Base-by-base conservation (phyloP, 2,113 vertebrate genomes). In the Chaetops frenatus region DNA sequence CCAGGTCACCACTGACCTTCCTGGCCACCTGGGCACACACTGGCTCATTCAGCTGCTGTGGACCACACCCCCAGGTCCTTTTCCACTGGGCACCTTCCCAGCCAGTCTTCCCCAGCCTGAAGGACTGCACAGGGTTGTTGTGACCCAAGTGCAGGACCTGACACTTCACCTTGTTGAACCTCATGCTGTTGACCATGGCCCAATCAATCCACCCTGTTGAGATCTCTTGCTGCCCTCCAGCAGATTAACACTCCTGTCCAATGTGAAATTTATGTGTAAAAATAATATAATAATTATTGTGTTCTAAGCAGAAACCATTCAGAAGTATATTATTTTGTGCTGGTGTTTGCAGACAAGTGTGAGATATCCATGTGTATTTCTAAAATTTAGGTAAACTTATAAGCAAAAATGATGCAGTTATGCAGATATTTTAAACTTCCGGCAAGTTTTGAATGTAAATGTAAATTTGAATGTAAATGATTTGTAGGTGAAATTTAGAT, bases 311-410 rank as follows among this genome's bases (percentile, higher is more conserved):
- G 35, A 80, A 91, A n/a, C 25, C 5, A 3, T 23, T 86, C n/a
- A 40, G 40, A 67, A 80, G 36, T 1, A 1, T 1, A 0, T 76
- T 1, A 40, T 21, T 69, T 90, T 2, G 2, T 77, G 15, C 17
- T 50, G 20, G 2, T 69, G 25, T 40, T 92, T 86, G 53, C 23
- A 86, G 42, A 53, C 3, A 77, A 53, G 13, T 42, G 12, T 42
- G 31, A 66, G 70, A 62, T 6, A 5, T 44, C 24, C 27, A 22
- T 42, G 9, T 2, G 0, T 71, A 21, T 57, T 92, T 82, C 15
- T 83, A 65, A 90, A 80, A 53, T 72, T 27, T 23, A 48, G 28
- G 13, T 83, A 57, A 90, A 70, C 25, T 71, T 71, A 27, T 2
- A 0, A 76, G 60, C 16, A 67, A 54, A 85, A 38, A 17, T 14